phyloP scores from a whole-genome alignment of 2,888 invertebrate genomes.

The Prosapia bicincta region DNA sequence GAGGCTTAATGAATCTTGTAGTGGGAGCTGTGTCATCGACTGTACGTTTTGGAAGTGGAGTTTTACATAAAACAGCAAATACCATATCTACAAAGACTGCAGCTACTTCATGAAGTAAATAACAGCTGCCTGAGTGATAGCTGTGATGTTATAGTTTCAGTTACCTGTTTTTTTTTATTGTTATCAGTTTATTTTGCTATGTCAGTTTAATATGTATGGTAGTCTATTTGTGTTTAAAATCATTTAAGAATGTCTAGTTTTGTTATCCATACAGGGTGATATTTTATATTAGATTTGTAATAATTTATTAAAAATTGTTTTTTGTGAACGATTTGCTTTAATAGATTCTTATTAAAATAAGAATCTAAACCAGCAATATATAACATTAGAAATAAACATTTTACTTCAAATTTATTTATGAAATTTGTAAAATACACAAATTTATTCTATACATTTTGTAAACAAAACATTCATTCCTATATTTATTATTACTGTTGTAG shows the following conservation, averaged over 20 bases:
- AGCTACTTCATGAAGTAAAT: background rate
- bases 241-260: background rate
- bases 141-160: background rate
- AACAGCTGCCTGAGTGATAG: background rate
- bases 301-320: too few relatives aligned
- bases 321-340: too few relatives aligned
- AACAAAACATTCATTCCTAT: too few relatives aligned
- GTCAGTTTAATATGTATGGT: background rate
- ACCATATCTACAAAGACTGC: slow-evolving; percentile 6
- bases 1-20: slow-evolving; percentile 54
- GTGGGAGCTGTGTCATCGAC: slow-evolving; percentile 55
- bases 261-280: background rate
- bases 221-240: background rate
- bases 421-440: too few relatives aligned
- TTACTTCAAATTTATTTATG: too few relatives aligned
- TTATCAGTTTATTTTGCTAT: background rate
- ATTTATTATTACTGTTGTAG: too few relatives aligned
- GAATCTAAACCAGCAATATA: too few relatives aligned
- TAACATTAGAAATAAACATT: too few relatives aligned
- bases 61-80: slow-evolving; percentile 39
- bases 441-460: too few relatives aligned
- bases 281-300: background rate
- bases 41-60: slow-evolving; percentile 58
- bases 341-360: too few relatives aligned
- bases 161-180: background rate